Percentiles rank a stretch among this genome's conserved stretches.
Evolutionary conservation across 1,140 invertebrate species (phyloP).

Genomic region (Gyrodactylus bullatarudis): DNA sequence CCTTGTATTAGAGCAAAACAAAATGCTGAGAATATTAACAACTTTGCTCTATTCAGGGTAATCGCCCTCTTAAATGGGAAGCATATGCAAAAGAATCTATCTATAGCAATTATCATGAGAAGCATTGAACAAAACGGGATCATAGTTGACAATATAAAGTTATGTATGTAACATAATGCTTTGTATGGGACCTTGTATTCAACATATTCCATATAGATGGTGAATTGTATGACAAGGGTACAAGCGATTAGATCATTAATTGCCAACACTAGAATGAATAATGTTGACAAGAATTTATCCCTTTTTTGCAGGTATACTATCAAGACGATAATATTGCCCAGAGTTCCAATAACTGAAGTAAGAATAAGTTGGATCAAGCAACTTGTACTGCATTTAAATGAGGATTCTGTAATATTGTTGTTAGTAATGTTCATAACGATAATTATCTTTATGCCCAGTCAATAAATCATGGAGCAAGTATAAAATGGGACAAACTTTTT

Average conservation of each 20-base stretch:
- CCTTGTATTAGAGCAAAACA: neutral
- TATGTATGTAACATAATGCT: constrained; percentile 8
- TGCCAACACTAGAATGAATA: constrained; percentile 8
- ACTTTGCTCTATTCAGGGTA: constrained; percentile 13
- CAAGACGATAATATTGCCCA: constrained; percentile 17
- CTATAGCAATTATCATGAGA: constrained; percentile 8
- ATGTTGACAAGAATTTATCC: constrained; percentile 12
- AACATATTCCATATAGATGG: constrained; percentile 9
- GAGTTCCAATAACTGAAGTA: constrained; percentile 8
- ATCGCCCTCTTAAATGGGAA: constrained; percentile 15
- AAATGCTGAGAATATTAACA: constrained; percentile 9
- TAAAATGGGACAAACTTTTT: too few species aligned
- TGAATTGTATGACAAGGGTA: constrained; percentile 8
- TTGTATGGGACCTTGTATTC: constrained; percentile 3
- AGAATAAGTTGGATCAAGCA: neutral
- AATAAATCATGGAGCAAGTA: too few species aligned
- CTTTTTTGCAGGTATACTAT: constrained; percentile 16
- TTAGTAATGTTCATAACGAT: too few species aligned
- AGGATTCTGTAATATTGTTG: too few species aligned
- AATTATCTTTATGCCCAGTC: too few species aligned
- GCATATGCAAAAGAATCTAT: constrained; percentile 16
- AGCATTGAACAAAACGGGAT: constrained; percentile 9
- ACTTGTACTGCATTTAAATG: neutral
- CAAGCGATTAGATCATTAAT: constrained; percentile 7
- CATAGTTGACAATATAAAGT: constrained; percentile 7